Evolutionary conservation across 2,113 vertebrate genomes (phyloP), one percentile per base, ranked within the genome.

Genomic region (Acrocephalus kingi): DNA sequence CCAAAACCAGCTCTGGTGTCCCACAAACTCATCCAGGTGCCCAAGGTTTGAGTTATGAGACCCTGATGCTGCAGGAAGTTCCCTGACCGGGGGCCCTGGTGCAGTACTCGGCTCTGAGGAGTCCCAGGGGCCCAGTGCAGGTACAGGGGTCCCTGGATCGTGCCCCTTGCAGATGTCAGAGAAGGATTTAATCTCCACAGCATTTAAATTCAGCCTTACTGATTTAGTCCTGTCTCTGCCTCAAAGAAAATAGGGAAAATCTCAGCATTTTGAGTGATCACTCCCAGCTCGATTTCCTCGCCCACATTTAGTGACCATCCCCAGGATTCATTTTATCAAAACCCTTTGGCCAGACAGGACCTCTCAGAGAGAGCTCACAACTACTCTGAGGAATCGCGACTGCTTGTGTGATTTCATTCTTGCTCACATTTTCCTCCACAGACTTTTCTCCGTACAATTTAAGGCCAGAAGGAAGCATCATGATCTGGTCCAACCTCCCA

Each of bases 111-210:
- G 11, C 39, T 37, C 37, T 10, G 11, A 66, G 46, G 27, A 10
- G 46, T 12, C 19, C 61, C 35, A 2, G 24, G 56, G 27, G 23
- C 10, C 22, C 11, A 5, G 58, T 2, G 49, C 55, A 30, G 46
- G 45, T 4, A 3, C 24, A 1, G n/a, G 48, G 37, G 30, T 16
- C 12, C 35, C 51, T 14, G 5, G 3, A 30, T 0, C 0, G 7
- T 74, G 41, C 27, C 62, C 66, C 62, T 9, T 10, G 49, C 39
- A 23, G 23, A 1, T 10, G 22, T 5, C 19, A 51, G 46, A 22
- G 63, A 56, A 55, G 37, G 58, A 41, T 43, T 52, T n/a, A 31
- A 72, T 43, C 41, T 5, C 9, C 56, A 30, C 0, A 5, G 69
- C 43, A 46, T 31, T 67, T 20, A 33, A 51, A 43, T 5, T 51